Conservation (phyloP, 1,140 invertebrate genomes). For the Coptotermes formosanus region DNA sequence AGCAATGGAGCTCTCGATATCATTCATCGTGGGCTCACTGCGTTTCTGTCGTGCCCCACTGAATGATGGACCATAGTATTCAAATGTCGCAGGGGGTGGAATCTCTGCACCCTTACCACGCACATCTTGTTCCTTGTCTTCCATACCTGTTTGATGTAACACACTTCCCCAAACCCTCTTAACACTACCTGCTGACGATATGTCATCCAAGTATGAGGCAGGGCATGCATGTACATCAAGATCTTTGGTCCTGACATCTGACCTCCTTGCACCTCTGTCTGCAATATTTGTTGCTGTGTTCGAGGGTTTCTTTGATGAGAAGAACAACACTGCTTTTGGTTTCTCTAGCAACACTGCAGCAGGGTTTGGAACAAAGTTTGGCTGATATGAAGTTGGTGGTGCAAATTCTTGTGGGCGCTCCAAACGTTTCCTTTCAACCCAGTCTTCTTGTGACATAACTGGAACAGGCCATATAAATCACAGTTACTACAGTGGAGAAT, state of each 20-base stretch:
- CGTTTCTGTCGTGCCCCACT: conserved; percentile 38
- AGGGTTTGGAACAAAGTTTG: conserved; percentile 38
- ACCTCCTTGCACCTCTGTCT: no score
- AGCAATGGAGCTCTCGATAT: conserved; percentile 59
- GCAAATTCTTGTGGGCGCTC: conserved; percentile 70
- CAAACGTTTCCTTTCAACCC: conserved; percentile 69
- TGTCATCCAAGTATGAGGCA: neutral
- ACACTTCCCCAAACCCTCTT: neutral
- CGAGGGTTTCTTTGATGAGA: neutral
- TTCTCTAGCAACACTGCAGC: neutral
- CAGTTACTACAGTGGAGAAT: no score
- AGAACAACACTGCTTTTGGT: neutral
- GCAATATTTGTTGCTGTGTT: no score
- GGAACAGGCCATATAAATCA: conserved; percentile 30
- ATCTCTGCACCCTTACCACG: conserved; percentile 52
- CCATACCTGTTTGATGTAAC: neutral
- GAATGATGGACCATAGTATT: conserved; percentile 58
- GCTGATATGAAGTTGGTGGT: conserved; percentile 49
- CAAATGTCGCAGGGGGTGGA: conserved; percentile 61
- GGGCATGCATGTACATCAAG: neutral
- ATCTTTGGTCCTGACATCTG: no score
- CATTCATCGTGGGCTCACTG: conserved; percentile 23
- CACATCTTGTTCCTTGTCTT: neutral
- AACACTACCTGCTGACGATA: neutral
- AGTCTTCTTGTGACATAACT: conserved; percentile 74